Percentiles rank a stretch among this genome's conserved stretches.
phyloP scores from a whole-genome alignment of 1,140 invertebrate genomes.

The Euwallacea similis region DNA sequence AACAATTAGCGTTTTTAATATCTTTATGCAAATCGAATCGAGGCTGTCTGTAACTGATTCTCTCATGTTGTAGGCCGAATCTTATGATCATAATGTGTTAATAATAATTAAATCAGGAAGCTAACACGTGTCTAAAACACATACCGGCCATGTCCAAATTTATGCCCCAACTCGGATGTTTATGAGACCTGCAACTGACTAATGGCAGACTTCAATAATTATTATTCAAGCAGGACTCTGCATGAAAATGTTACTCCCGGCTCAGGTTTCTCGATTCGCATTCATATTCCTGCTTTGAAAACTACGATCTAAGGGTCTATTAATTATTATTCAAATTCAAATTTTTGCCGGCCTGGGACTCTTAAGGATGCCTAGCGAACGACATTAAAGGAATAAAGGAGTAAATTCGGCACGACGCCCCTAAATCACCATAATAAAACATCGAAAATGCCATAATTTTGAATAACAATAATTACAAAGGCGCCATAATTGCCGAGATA shows the following conservation, averaged over 20 bases:
- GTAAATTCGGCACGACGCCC: conserved; percentile 40
- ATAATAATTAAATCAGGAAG: conserved; percentile 22
- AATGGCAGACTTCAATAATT: conserved; percentile 8
- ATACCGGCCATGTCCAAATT: conserved; percentile 23
- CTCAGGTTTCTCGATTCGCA: background rate
- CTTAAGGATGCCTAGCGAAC: conserved; percentile 22
- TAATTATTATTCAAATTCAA: background rate
- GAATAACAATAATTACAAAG: conserved; percentile 53
- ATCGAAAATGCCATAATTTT: conserved; percentile 53
- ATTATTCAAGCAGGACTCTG: conserved; percentile 3
- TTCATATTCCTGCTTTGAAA: background rate
- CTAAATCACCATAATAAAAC: conserved; percentile 53
- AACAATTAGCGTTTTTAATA: conserved; percentile 35
- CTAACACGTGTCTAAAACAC: conserved; percentile 26
- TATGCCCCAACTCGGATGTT: conserved; percentile 30
- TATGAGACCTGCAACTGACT: conserved; percentile 31
- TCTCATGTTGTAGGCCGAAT: no score
- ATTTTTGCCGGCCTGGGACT: conserved; percentile 1
- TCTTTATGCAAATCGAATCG: conserved; percentile 14
- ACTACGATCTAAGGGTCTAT: background rate
- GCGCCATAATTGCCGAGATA: conserved; percentile 53
- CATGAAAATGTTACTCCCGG: background rate
- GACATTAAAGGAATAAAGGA: conserved; percentile 44
- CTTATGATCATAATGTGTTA: conserved; percentile 17
- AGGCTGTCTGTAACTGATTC: background rate